Percentiles rank a stretch among this genome's conserved stretches.
phyloP scores from a whole-genome alignment of 2,113 vertebrate genomes.

The Donacobius atricapilla region DNA sequence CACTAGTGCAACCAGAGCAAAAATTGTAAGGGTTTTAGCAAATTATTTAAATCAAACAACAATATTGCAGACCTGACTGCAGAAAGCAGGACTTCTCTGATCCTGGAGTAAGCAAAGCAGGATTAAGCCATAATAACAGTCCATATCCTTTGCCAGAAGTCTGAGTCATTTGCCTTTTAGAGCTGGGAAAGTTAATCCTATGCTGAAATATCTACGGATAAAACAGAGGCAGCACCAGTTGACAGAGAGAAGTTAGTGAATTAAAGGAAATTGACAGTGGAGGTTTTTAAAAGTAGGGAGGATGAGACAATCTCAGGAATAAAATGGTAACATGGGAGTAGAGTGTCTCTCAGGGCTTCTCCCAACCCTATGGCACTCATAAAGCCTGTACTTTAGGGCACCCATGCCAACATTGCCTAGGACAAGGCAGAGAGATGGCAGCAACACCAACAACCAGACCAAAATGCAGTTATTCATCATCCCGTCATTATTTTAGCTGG shows the following conservation, averaged over 20 bases:
- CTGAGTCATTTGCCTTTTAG: not conserved
- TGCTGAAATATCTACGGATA: not conserved
- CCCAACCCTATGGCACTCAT: not conserved
- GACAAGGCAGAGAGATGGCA: not conserved
- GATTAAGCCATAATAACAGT: not conserved
- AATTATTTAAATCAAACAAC: not conserved
- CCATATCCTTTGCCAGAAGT: not conserved
- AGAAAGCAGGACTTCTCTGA: not conserved
- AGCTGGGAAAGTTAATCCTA: not conserved
- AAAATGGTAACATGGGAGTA: not conserved
- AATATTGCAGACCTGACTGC: not conserved
- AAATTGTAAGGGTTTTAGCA: not conserved
- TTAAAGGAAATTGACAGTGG: not conserved
- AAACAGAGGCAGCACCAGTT: not conserved
- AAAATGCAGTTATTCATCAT: not conserved
- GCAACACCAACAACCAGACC: not conserved
- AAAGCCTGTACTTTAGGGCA: not conserved
- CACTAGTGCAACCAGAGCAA: not conserved
- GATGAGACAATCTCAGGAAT: not conserved
- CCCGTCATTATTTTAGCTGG: not conserved
- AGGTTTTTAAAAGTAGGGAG: not conserved
- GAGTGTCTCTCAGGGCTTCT: not conserved
- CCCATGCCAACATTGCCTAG: accelerated
- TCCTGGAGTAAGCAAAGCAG: not conserved
- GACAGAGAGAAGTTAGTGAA: not conserved